phyloP scores from a whole-genome alignment of 1,140 invertebrate genomes.

The Megalopta genalis region DNA sequence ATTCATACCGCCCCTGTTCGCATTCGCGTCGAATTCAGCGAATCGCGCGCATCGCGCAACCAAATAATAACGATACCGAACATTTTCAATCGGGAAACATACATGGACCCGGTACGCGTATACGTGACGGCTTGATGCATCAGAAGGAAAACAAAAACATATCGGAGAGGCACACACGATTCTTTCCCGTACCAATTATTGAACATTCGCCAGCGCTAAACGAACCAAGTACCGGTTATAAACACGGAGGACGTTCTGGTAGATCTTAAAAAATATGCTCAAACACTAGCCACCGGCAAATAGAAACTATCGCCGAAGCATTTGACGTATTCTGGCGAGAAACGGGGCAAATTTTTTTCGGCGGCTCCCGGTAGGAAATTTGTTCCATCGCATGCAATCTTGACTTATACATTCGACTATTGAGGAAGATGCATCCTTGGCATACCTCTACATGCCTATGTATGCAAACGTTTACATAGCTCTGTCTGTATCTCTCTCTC shows the following conservation, averaged over 20 bases:
- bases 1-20: not conserved
- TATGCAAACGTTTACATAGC: not conserved
- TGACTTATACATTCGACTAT: constrained; percentile 18
- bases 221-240: constrained; percentile 26
- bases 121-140: not conserved
- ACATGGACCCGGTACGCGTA: no score
- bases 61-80: constrained; percentile 41
- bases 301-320: constrained; percentile 2
- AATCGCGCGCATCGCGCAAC: constrained; percentile 31
- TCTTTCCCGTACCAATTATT: constrained; percentile 33
- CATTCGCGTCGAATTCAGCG: constrained; percentile 9
- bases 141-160: not conserved
- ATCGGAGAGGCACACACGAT: not conserved
- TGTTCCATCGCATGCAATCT: constrained; percentile 30
- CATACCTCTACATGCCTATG: constrained; percentile 1
- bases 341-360: not conserved
- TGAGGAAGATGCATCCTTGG: constrained; percentile 18
- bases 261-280: constrained; percentile 29
- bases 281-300: not conserved
- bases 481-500: no score
- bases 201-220: constrained; percentile 38
- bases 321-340: constrained; percentile 15
- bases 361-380: not conserved
- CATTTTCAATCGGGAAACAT: constrained; percentile 22
- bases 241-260: constrained; percentile 16